Evolutionary conservation across 2,113 vertebrate genomes (phyloP), one percentile per base, ranked within the genome.

Genomic region (Cephalopterus ornatus): DNA sequence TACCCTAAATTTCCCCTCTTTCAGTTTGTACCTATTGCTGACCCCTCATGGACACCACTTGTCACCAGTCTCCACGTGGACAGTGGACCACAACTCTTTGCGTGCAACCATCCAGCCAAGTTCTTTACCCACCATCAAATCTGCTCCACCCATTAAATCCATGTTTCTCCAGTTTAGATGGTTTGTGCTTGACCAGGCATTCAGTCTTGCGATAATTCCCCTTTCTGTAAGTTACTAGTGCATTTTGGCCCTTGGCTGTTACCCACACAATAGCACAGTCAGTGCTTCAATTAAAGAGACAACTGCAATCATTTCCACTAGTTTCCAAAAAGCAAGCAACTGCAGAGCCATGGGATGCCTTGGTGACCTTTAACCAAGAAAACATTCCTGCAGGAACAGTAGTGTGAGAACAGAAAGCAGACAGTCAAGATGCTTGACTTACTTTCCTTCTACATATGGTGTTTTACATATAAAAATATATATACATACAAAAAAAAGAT

Each of bases 271-370:
- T 0, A 50, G 35, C 30, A 62, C 41, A 49, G 42, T 30, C 32
- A 63, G 5, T 3, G 24, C 11, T 42, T 32, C 32, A 27, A 13
- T 50, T 35, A 27, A 62, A 55, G 35, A 49, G 15, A 13, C 23
- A 72, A 5, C 35, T 50, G 26, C 49, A 80, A 14, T 3, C 5
- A 11, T 4, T 9, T 23, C 33, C 44, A 10, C 39, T 27, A 13
- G 15, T n/a, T 41, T 50, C 61, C 49, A 56, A 49, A 56, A 20
- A 46, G 26, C 7, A 32, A 52, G 30, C 12, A 39, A 22, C 41
- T 39, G 22, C 41, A 39, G 74, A 30, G 53, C 0, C 0, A 67
- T 8, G 53, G 0, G 22, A n/a, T 24, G 16, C 41, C 53, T 37
- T 30, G 35, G 26, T 37, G 67, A 11, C 47, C 32, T 1, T 2